A percentile compares a stretch with the other conserved stretches of the same genome.
These are phyloP conservation scores for Todiramphus chloris DNA, from an alignment of 2,113 vertebrate genomes.

Conservation along the genomic window DNA sequence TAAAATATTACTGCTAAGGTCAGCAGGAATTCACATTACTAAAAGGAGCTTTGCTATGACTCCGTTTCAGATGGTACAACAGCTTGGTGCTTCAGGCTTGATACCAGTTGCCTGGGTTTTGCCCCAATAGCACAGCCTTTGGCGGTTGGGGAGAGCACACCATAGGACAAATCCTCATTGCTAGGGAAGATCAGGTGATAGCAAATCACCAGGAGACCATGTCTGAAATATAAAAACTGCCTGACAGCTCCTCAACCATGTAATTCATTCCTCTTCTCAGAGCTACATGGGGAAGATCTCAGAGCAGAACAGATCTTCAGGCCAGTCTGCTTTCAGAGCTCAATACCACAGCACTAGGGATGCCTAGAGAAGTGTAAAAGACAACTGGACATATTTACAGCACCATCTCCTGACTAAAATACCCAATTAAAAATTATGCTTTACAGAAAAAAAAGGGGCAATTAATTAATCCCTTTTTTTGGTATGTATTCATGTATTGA, in stretches of 20 bases:
- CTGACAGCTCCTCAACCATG: constrained; percentile 7
- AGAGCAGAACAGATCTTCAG: neutral
- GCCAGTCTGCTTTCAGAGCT: neutral
- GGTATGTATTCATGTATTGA: neutral
- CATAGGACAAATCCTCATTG: neutral
- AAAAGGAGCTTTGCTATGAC: neutral
- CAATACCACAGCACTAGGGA: neutral
- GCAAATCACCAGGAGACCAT: neutral
- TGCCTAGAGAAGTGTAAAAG: neutral
- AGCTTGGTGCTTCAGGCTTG: neutral
- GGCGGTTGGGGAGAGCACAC: neutral
- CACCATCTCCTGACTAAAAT: constrained; percentile 42
- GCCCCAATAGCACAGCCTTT: neutral
- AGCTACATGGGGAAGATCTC: neutral
- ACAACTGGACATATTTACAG: constrained; percentile 45
- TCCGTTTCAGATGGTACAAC: neutral
- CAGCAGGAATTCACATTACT: neutral
- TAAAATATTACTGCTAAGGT: neutral
- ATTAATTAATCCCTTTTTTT: neutral
- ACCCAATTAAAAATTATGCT: neutral
- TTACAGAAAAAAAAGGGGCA: neutral
- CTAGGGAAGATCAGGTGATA: neutral
- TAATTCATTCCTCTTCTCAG: constrained; percentile 30
- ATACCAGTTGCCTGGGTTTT: neutral
- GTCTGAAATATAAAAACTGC: neutral